Percentiles rank a stretch among this genome's conserved stretches.
These are phyloP conservation scores for Sula dactylatra DNA, from an alignment of 2,113 vertebrate genomes.

Conservation along the genomic window DNA sequence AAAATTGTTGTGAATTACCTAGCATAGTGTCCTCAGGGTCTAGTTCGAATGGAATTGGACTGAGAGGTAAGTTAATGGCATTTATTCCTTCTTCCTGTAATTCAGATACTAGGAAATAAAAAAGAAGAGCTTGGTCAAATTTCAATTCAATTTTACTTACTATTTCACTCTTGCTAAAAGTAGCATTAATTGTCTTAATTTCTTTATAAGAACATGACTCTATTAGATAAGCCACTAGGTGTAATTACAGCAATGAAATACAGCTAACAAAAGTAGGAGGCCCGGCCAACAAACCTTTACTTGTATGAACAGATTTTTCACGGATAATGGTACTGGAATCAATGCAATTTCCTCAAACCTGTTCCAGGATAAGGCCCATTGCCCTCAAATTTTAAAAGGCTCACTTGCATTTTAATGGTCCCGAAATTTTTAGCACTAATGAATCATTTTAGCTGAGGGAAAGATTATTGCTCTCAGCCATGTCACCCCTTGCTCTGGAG, in stretches of 20 bases:
- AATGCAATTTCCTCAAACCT: neutral
- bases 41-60: constrained; percentile 93
- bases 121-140: constrained; percentile 30
- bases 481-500: neutral
- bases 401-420: neutral
- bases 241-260: constrained; percentile 26
- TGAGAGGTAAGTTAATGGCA: constrained; percentile 97
- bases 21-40: constrained; percentile 98
- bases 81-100: constrained; percentile 99
- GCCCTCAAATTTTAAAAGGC: neutral
- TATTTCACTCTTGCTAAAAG: constrained; percentile 2
- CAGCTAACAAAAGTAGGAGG: neutral
- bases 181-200: constrained; percentile 43
- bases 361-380: neutral
- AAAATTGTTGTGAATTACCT: constrained; percentile 77
- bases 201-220: neutral
- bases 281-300: neutral
- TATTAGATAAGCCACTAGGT: neutral
- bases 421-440: neutral
- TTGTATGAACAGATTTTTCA: neutral
- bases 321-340: neutral
- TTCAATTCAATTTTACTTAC: neutral
- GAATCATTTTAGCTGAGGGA: neutral
- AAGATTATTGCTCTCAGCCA: neutral
- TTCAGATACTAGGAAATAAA: constrained; percentile 86